Evolutionary conservation across 1,140 invertebrate species (phyloP).

Genomic region (Cydia amplana): DNA sequence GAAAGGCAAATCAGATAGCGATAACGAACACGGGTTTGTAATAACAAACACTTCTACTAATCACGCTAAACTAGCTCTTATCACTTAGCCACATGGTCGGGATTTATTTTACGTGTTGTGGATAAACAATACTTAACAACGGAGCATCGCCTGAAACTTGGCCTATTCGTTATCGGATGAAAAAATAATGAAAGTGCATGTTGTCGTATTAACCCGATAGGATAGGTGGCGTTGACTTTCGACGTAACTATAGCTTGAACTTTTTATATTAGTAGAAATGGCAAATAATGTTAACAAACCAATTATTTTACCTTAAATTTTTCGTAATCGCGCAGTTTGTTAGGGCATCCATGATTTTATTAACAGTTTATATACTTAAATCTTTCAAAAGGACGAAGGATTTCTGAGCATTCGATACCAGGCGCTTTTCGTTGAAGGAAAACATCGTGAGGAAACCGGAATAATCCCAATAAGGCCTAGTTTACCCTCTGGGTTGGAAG

Average conservation of each 20-base stretch:
- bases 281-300: no score
- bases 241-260: not conserved
- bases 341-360: no score
- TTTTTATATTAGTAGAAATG: no score
- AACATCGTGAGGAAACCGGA: no score
- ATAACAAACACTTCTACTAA: slow-evolving; percentile 6
- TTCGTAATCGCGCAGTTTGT: no score
- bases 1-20: slow-evolving; percentile 22
- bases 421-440: no score
- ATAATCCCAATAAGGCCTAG: no score
- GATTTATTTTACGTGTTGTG: not conserved
- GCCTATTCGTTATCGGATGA: slow-evolving; percentile 5
- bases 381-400: no score
- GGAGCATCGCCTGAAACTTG: slow-evolving; percentile 31
- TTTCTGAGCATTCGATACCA: no score
- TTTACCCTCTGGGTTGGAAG: no score
- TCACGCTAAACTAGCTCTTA: not conserved
- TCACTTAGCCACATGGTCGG: not conserved
- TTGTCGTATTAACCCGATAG: not conserved
- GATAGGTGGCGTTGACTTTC: not conserved
- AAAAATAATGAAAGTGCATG: slow-evolving; percentile 4
- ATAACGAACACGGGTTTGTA: slow-evolving; percentile 24
- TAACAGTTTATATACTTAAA: no score
- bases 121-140: not conserved
- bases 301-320: no score